These are phyloP conservation scores for Metaphire vulgaris DNA, from an alignment of 1,140 invertebrate species.

Conservation along the genomic window DNA sequence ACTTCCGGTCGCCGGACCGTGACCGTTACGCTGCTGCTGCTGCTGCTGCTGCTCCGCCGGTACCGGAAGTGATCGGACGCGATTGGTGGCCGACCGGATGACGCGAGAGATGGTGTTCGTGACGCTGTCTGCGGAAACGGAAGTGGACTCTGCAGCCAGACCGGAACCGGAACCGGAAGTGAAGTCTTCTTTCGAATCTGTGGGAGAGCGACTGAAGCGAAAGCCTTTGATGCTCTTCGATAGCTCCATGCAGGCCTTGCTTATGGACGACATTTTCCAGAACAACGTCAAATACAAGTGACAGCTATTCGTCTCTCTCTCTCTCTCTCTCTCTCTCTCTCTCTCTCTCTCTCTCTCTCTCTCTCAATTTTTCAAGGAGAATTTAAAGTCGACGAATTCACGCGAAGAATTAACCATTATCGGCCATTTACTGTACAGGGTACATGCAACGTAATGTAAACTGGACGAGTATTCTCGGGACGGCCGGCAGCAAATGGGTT, in stretches of 20 bases:
- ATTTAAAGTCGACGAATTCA: too few species aligned
- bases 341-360: too few species aligned
- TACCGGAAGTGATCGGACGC: constrained; percentile 35
- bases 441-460: too few species aligned
- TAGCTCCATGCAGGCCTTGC: constrained; percentile 51
- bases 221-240: constrained; percentile 49
- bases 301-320: not conserved
- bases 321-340: not conserved
- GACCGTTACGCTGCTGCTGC: constrained; percentile 36
- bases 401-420: too few species aligned
- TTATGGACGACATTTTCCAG: constrained; percentile 46
- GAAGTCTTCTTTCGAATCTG: constrained; percentile 29
- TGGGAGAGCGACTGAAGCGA: constrained; percentile 35
- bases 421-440: too few species aligned
- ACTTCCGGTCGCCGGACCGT: constrained; percentile 39
- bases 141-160: constrained; percentile 9
- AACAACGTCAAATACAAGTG: not conserved
- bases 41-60: constrained; percentile 33
- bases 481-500: too few species aligned
- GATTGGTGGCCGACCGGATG: constrained; percentile 28
- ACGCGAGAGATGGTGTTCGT: constrained; percentile 26
- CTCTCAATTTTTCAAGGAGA: too few species aligned
- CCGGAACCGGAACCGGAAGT: constrained; percentile 12
- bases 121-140: constrained; percentile 20
- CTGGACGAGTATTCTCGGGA: too few species aligned